These are phyloP conservation scores for Manis pentadactyla DNA, from an alignment of 2,797 vertebrate species.

Conservation along the genomic window DNA sequence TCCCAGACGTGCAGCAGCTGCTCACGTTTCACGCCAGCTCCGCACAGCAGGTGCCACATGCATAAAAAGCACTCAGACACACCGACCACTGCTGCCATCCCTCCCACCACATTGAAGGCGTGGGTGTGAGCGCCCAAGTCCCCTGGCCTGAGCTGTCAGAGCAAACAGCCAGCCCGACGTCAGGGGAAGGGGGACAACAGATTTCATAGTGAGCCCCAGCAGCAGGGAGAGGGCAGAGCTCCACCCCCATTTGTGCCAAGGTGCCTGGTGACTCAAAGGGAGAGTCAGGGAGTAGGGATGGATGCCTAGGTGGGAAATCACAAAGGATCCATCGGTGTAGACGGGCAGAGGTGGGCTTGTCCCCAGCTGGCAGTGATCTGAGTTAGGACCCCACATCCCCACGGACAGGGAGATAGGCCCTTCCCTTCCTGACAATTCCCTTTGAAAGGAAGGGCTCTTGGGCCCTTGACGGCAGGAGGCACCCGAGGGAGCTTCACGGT, in stretches of 20 bases:
- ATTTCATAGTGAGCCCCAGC: not conserved
- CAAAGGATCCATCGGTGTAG: not conserved
- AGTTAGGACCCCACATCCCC: not conserved
- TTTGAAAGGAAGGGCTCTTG: fast-evolving
- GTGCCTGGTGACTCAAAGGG: not conserved
- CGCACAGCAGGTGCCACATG: not conserved
- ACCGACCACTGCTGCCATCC: too few relatives aligned
- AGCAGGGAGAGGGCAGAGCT: not conserved
- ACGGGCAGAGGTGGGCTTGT: too few relatives aligned
- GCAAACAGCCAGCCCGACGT: not conserved
- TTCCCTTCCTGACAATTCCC: fast-evolving
- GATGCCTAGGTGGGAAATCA: not conserved
- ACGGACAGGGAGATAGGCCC: not conserved
- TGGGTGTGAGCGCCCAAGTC: not conserved
- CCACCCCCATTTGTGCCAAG: not conserved
- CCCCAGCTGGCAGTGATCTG: not conserved
- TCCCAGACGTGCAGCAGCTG: not conserved
- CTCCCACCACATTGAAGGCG: not conserved
- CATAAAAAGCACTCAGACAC: not conserved
- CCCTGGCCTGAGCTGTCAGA: not conserved
- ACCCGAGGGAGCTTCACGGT: fast-evolving
- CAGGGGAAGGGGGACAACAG: not conserved
- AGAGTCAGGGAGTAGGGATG: not conserved
- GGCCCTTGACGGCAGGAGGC: not conserved
- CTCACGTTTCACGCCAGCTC: too few relatives aligned